Evolutionary conservation across 1,140 invertebrate species (phyloP).

Genomic region (Anthonomus grandis): DNA sequence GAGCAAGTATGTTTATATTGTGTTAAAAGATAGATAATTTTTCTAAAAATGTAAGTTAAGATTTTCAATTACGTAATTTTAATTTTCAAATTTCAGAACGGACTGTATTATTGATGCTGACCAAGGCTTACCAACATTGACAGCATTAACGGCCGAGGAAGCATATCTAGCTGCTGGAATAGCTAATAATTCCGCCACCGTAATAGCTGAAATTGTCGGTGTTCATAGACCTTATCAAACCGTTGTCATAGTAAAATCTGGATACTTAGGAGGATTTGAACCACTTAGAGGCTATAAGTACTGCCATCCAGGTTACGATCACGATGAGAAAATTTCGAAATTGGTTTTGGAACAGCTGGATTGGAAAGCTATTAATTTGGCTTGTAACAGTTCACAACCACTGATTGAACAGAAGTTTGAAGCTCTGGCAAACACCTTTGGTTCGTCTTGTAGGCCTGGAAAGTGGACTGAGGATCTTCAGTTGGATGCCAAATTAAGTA

Average conservation of each 20-base stretch:
- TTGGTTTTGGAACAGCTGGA: conserved; percentile 59
- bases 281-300: conserved; percentile 53
- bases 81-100: conserved; percentile 22
- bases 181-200: conserved; percentile 17
- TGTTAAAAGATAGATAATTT: neutral
- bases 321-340: conserved; percentile 56
- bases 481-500: conserved; percentile 58
- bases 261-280: conserved; percentile 43
- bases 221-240: conserved; percentile 53
- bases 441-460: conserved; percentile 63
- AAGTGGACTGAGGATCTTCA: conserved; percentile 56
- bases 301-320: conserved; percentile 61
- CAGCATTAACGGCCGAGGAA: conserved; percentile 29
- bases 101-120: conserved; percentile 37
- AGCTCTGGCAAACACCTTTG: conserved; percentile 57
- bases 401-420: conserved; percentile 56
- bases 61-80: neutral
- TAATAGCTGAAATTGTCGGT: conserved; percentile 25
- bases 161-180: conserved; percentile 29
- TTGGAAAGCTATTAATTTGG: conserved; percentile 43
- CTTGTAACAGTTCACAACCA: conserved; percentile 42
- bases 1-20: neutral
- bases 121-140: conserved; percentile 23
- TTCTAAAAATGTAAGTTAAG: neutral
- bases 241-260: conserved; percentile 54